These are phyloP conservation scores for Petrocephalus zakoni DNA, from an alignment of 2,113 vertebrate genomes.

Conservation along the genomic window DNA sequence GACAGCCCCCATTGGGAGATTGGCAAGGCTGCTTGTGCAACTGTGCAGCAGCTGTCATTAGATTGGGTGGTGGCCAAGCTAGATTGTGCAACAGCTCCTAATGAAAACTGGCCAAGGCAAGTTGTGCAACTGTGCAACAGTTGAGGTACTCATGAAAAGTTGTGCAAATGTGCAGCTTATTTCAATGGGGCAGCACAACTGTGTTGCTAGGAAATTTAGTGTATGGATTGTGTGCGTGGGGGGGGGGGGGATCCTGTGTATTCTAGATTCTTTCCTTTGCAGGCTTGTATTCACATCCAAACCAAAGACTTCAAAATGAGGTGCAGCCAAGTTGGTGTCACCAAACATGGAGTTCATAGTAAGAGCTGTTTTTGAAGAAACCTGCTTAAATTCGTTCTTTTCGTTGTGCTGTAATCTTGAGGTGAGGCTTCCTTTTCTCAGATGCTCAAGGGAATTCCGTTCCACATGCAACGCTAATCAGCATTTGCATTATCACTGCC, in stretches of 20 bases:
- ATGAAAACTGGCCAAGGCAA: slow-evolving; percentile 40
- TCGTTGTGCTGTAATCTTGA: not conserved
- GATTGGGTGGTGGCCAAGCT: slow-evolving; percentile 42
- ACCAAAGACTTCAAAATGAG: slow-evolving; percentile 40
- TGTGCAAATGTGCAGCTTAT: slow-evolving; percentile 59
- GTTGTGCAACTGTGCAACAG: slow-evolving; percentile 52
- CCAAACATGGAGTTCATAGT: slow-evolving; percentile 42
- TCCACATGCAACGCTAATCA: slow-evolving; percentile 23
- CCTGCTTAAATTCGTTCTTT: not conserved
- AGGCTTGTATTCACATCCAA: slow-evolving; percentile 44
- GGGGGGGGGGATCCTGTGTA: slow-evolving; percentile 37
- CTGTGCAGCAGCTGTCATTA: slow-evolving; percentile 38
- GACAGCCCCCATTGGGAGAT: slow-evolving; percentile 9
- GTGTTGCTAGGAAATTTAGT: slow-evolving; percentile 35
- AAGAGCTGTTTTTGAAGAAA: not conserved
- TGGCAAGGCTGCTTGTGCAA: slow-evolving; percentile 50
- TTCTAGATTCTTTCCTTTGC: slow-evolving; percentile 56
- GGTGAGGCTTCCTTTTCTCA: slow-evolving; percentile 22
- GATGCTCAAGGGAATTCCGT: slow-evolving; percentile 7
- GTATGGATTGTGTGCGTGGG: not conserved
- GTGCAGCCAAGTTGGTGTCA: slow-evolving; percentile 40
- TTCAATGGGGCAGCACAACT: slow-evolving; percentile 48
- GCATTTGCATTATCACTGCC: slow-evolving; percentile 27
- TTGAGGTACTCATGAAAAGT: slow-evolving; percentile 45
- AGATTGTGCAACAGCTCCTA: not conserved